Base-by-base conservation (phyloP, 2,797 vertebrate genomes). In the Sparidentex hasta region DNA sequence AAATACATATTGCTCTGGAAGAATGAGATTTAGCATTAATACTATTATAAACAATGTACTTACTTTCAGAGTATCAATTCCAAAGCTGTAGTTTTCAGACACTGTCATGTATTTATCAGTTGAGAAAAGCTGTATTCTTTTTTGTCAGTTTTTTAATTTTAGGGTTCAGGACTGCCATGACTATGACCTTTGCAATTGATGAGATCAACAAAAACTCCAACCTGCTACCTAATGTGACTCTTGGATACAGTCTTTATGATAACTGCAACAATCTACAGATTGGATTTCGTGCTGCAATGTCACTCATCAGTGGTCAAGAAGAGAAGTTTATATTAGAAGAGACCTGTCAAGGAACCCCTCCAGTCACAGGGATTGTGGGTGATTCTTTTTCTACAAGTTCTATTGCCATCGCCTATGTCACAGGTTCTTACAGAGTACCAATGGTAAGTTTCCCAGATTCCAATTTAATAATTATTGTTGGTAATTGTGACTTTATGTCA, bases 181-280 rank as follows among this genome's bases (percentile, higher is more conserved):
- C 90, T 17, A 94, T 94, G 93, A 89, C 85, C 29, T 94, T 93
- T 78, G 88, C 90, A 13, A 87, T 94, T 51, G 85, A 94, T 33
- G 92, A 94, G 71, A 93, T 94, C 68, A 94, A 95, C 84, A 91
- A 62, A 46, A 87, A 92, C 81, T 61, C 89, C 1, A 62, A 70
- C 80, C 93, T 46, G 84, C 70, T 4, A 21, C 50, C 50, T 12
- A 44, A 44, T 44, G 43, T 44, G 43, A 44, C 43, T 44, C 13
- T 44, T 13, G 43, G 43, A 44, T 44, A 44, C 43, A 51, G 50
- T 51, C 50, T 51, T 51, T 51, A 21, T 51, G 50, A 51, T 51
- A 51, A 51, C 50, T 51, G 50, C 11, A 1, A 20, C 8, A 51
- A n/a, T 11, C 50, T 51, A 3, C 8, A 8, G 8, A 86, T 93